A percentile compares a stretch with the other conserved stretches of the same genome.
Conservation (phyloP, 2,888 invertebrate genomes). For the Adelognathus sp. region DNA sequence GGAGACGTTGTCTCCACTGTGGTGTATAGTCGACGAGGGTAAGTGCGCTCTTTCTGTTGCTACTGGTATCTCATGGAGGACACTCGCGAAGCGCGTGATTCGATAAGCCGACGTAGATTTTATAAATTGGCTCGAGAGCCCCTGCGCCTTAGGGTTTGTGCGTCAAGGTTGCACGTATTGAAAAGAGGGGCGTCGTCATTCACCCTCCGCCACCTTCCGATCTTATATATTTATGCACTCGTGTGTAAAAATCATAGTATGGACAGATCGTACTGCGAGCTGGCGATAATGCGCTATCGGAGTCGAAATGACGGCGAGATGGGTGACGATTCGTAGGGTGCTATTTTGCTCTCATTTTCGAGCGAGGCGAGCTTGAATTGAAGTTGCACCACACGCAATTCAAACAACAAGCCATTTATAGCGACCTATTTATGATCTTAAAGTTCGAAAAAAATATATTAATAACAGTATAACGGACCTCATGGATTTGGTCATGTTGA, state of each 20-base stretch:
- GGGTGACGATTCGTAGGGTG: conserved; percentile 43
- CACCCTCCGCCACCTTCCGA: not conserved
- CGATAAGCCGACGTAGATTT: conserved; percentile 67
- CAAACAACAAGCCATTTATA: too few relatives aligned
- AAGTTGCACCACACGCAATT: not conserved
- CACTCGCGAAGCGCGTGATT: conserved; percentile 58
- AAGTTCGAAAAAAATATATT: too few relatives aligned
- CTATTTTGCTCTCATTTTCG: conserved; percentile 25
- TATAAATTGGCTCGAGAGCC: conserved; percentile 66
- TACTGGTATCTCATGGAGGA: conserved; percentile 51
- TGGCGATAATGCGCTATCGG: conserved; percentile 49
- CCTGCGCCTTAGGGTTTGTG: conserved; percentile 31
- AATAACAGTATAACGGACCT: too few relatives aligned
- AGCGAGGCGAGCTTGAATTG: not conserved
- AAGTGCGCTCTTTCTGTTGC: conserved; percentile 12
- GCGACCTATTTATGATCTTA: too few relatives aligned
- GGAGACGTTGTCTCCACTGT: not conserved
- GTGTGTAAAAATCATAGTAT: conserved; percentile 34
- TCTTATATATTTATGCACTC: conserved; percentile 46
- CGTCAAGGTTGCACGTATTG: conserved; percentile 20
- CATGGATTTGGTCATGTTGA: too few relatives aligned
- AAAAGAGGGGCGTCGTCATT: conserved; percentile 24
- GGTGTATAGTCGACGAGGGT: not conserved
- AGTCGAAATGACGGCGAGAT: conserved; percentile 18
- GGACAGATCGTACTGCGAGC: conserved; percentile 30